These are phyloP conservation scores for Oryctes rhinoceros DNA, from an alignment of 1,140 invertebrate species.

Conservation along the genomic window DNA sequence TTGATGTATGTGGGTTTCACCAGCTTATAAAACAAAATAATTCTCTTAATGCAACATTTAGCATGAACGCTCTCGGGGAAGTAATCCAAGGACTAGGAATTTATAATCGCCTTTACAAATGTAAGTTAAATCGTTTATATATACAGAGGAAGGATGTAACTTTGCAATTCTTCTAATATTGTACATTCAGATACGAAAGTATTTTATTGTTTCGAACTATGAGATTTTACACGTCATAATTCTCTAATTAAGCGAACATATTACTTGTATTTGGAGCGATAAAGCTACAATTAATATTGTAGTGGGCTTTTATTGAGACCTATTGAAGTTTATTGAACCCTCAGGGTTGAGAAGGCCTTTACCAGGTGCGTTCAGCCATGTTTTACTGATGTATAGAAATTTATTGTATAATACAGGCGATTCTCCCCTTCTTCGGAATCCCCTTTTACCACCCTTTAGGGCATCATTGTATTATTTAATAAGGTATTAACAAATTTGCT, in stretches of 20 bases:
- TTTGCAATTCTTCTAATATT: no score
- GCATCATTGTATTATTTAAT: slow-evolving; percentile 7
- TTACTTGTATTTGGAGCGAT: not conserved
- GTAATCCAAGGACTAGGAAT: no score
- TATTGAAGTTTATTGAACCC: slow-evolving; percentile 15
- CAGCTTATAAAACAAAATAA: no score
- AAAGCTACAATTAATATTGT: not conserved
- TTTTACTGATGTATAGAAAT: slow-evolving; percentile 11
- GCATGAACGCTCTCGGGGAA: no score
- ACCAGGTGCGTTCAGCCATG: slow-evolving; percentile 8
- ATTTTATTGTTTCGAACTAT: not conserved
- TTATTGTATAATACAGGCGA: not conserved
- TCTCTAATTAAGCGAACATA: not conserved
- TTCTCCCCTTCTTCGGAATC: not conserved
- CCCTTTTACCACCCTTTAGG: not conserved
- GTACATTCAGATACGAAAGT: no score
- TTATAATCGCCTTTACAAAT: no score
- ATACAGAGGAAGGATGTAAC: no score
- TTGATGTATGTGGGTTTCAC: no score
- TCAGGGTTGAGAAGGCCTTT: not conserved
- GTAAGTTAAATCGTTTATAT: no score
- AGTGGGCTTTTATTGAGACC: slow-evolving; percentile 9
- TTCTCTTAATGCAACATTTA: no score
- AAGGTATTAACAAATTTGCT: not conserved
- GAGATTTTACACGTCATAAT: not conserved